These are phyloP conservation scores for Anoplolepis gracilipes DNA, from an alignment of 1,140 invertebrate genomes.

Conservation along the genomic window DNA sequence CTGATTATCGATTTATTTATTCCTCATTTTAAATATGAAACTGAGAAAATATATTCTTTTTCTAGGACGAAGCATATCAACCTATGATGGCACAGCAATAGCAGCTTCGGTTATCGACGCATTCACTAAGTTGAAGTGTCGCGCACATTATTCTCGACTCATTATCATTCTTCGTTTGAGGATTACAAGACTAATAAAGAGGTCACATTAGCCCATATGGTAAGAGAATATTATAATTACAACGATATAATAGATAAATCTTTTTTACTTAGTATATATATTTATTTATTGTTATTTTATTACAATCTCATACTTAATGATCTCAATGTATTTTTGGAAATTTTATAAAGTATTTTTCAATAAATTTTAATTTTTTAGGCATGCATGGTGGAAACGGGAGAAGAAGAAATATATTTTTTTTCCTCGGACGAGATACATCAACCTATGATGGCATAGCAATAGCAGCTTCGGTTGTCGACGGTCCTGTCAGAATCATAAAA, in stretches of 20 bases:
- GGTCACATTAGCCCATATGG: slow-evolving; percentile 97
- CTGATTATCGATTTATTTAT: no score
- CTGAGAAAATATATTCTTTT: not conserved
- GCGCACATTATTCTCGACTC: slow-evolving; percentile 98
- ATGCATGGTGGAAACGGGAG: slow-evolving; percentile 97
- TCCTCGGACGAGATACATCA: slow-evolving; percentile 94
- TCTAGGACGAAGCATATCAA: slow-evolving; percentile 95
- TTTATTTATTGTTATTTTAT: not conserved
- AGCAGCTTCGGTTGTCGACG: slow-evolving; percentile 94
- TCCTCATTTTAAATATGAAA: not conserved
- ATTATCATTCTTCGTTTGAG: slow-evolving; percentile 97
- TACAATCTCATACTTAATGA: not conserved
- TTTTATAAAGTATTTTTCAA: not conserved
- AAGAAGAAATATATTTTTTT: slow-evolving; percentile 86
- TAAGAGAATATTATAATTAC: slow-evolving; percentile 80
- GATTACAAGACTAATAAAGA: slow-evolving; percentile 90
- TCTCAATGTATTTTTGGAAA: not conserved
- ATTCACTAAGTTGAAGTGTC: slow-evolving; percentile 91
- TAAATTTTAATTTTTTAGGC: slow-evolving; percentile 87
- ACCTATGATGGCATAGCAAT: slow-evolving; percentile 99
- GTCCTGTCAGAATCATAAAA: no score
- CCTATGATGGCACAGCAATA: slow-evolving; percentile 98
- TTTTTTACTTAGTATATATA: not conserved
- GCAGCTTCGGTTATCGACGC: slow-evolving; percentile 95
- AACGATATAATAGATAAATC: not conserved